A percentile compares a stretch with the other conserved stretches of the same genome.
Evolutionary conservation across 1,140 invertebrate species (phyloP).

Genomic region (Doryteuthis pealeii): DNA sequence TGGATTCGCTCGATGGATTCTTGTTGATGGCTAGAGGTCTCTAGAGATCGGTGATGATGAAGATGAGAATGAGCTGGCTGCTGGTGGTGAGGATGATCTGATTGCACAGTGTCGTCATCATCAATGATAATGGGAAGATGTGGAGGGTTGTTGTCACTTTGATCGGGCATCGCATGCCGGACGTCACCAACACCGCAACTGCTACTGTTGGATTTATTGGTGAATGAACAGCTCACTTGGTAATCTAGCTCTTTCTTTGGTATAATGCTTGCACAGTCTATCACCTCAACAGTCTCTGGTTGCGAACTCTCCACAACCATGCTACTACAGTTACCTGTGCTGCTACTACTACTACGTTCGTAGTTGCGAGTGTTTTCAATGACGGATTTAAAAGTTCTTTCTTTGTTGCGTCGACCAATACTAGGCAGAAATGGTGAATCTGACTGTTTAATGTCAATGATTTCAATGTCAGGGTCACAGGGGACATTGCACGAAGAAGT

Average conservation of each 20-base stretch:
- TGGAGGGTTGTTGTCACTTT: neutral
- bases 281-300: neutral
- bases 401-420: neutral
- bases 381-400: neutral
- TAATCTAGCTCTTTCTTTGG: neutral
- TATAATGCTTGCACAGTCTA: neutral
- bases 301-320: slow-evolving; percentile 3
- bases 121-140: neutral
- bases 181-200: neutral
- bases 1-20: neutral
- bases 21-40: neutral
- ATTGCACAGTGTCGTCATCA: neutral
- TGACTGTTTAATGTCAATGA: slow-evolving; percentile 5
- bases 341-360: neutral
- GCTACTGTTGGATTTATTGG: neutral
- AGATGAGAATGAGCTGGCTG: neutral
- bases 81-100: neutral
- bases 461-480: neutral
- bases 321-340: neutral
- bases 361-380: neutral
- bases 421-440: neutral
- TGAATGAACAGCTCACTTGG: neutral
- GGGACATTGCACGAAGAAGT: neutral
- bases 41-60: neutral
- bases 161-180: neutral